A percentile compares a stretch with the other conserved stretches of the same genome.
Conservation (phyloP, 2,797 vertebrate species). For the Lagorchestes hirsutus region DNA sequence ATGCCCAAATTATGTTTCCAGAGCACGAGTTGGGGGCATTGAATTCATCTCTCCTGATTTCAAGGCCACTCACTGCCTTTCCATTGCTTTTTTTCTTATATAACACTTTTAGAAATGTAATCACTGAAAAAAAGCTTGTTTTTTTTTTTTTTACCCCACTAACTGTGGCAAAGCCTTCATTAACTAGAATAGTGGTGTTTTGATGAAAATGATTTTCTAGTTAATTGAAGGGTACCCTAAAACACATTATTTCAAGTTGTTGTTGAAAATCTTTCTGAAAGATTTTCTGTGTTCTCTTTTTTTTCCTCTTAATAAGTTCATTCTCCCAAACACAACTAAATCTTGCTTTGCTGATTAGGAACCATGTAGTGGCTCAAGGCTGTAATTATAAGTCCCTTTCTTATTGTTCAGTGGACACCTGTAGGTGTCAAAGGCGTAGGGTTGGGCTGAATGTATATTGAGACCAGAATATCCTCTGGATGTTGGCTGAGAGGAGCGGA, state of each 20-base stretch:
- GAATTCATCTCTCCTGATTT: background rate
- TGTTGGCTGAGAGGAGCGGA: background rate
- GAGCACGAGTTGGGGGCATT: background rate
- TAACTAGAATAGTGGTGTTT: background rate
- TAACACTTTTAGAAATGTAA: background rate
- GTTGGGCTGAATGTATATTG: background rate
- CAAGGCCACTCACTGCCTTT: background rate
- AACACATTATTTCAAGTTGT: background rate
- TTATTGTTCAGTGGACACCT: background rate
- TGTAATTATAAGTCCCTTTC: background rate
- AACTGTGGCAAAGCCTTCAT: background rate
- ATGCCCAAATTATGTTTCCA: background rate
- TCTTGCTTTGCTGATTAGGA: background rate
- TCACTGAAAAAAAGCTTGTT: background rate
- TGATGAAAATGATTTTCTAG: background rate
- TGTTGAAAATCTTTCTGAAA: background rate
- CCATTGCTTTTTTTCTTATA: background rate
- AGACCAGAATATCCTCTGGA: background rate
- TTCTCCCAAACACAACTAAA: background rate
- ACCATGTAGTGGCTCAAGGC: background rate
- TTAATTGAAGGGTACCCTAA: slow-evolving; percentile 5
- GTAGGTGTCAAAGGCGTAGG: background rate
- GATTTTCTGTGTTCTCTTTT: background rate
- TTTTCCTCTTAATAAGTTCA: background rate
- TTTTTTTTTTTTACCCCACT: rapidly evolving